phyloP scores from a whole-genome alignment of 2,888 invertebrate species.

The Ramazzottius varieornatus region DNA sequence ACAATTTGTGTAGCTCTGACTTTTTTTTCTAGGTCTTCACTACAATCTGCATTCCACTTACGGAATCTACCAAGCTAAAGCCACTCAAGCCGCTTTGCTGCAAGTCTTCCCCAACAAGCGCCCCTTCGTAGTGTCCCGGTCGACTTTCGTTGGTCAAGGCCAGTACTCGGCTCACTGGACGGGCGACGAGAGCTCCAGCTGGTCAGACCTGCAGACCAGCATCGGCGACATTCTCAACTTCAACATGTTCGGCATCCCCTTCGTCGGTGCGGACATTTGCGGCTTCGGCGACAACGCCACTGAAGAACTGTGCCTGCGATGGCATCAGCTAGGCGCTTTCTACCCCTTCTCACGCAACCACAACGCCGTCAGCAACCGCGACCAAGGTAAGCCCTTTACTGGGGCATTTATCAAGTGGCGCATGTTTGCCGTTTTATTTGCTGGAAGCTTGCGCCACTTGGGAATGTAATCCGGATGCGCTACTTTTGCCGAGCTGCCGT shows the following conservation, averaged over 20 bases:
- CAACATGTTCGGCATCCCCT: constrained; percentile 48
- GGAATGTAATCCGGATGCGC: no score
- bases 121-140: constrained; percentile 48
- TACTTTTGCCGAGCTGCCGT: no score
- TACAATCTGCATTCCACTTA: constrained; percentile 53
- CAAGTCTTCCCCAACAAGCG: constrained; percentile 33
- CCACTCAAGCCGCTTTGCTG: constrained; percentile 30
- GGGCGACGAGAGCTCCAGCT: constrained; percentile 47
- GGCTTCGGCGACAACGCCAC: constrained; percentile 52
- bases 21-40: no score
- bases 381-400: no score
- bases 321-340: constrained; percentile 64
- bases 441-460: no score
- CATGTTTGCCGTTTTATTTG: no score
- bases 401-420: no score
- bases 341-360: constrained; percentile 64
- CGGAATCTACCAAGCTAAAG: constrained; percentile 42
- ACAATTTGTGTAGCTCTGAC: no score
- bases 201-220: constrained; percentile 25
- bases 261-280: constrained; percentile 62
- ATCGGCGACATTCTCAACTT: constrained; percentile 33
- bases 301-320: constrained; percentile 41
- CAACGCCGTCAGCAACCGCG: constrained; percentile 27
- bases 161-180: constrained; percentile 54
- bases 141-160: constrained; percentile 48